Conservation (phyloP, 2,113 vertebrate species). For the Malaclemys terrapin region DNA sequence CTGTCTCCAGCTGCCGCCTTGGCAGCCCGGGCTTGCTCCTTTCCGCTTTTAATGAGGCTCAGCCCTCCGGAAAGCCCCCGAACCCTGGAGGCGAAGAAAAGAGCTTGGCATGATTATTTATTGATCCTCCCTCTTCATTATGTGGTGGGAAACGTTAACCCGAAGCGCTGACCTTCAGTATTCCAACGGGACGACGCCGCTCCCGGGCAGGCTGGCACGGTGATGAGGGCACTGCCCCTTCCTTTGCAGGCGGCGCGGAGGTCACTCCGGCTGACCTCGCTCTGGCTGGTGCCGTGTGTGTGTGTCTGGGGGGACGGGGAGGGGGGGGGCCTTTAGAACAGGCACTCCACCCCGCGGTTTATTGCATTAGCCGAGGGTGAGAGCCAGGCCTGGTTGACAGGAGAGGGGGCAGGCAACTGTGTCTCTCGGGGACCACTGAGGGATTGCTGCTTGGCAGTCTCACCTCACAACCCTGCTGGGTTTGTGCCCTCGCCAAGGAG, state of each 20-base stretch:
- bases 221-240: neutral
- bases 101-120: neutral
- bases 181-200: neutral
- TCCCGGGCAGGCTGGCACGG: neutral
- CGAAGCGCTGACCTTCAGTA: neutral
- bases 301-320: neutral
- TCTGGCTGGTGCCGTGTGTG: too few relatives aligned
- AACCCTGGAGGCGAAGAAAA: neutral
- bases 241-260: neutral
- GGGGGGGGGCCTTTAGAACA: neutral
- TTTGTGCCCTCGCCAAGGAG: too few relatives aligned
- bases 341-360: neutral
- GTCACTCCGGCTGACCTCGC: neutral
- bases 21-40: too few relatives aligned
- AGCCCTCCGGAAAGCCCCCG: neutral
- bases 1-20: neutral
- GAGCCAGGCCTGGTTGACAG: neutral
- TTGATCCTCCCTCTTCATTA: neutral
- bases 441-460: too few relatives aligned
- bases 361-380: neutral
- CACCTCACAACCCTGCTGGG: too few relatives aligned
- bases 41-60: neutral
- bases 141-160: neutral
- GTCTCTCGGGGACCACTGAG: too few relatives aligned
- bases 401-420: neutral